A percentile compares a stretch with the other conserved stretches of the same genome.
These are phyloP conservation scores for Tragelaphus imberbis DNA, from an alignment of 2,113 vertebrate genomes.

Conservation along the genomic window DNA sequence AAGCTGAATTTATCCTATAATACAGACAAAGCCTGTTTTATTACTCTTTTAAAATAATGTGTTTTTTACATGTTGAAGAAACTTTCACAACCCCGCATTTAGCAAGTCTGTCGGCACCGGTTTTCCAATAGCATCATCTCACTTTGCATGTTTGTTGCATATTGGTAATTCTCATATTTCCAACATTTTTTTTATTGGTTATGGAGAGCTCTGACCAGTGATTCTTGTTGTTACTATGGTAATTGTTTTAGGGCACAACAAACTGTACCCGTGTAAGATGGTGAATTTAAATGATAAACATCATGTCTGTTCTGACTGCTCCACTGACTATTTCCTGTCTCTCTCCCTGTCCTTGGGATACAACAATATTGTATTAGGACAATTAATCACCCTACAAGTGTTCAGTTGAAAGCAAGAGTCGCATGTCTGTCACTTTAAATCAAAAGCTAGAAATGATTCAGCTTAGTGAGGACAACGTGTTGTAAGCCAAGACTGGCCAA, in stretches of 20 bases:
- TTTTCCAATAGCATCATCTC: too few species aligned
- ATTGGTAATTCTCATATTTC: background rate
- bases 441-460: background rate
- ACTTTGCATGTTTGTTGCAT: background rate
- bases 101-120: too few species aligned
- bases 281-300: background rate
- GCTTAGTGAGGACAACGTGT: background rate
- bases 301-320: background rate
- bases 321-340: background rate
- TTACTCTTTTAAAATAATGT: background rate
- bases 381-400: background rate
- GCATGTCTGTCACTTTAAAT: background rate
- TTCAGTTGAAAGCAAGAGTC: background rate
- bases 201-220: background rate
- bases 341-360: background rate
- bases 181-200: background rate
- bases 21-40: background rate
- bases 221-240: background rate
- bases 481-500: background rate
- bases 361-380: background rate
- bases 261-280: background rate
- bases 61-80: background rate
- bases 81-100: background rate
- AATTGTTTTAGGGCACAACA: background rate
- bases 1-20: background rate